phyloP scores from a whole-genome alignment of 2,113 vertebrate genomes.

The Paramormyrops kingsleyae region DNA sequence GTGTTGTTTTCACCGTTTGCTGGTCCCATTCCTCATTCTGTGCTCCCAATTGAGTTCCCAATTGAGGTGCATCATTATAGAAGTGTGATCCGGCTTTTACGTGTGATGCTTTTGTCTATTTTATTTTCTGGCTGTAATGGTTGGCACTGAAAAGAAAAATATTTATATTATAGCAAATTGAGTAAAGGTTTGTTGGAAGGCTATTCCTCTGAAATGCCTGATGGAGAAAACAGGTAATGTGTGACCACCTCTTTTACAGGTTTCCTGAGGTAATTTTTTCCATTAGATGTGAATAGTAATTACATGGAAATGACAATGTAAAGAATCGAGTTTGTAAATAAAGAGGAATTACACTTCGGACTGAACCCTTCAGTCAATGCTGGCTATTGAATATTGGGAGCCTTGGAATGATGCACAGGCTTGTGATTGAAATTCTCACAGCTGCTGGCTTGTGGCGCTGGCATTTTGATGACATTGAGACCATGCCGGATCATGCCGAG shows the following conservation, averaged over 20 bases:
- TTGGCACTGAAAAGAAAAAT: neutral
- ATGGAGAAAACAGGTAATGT: neutral
- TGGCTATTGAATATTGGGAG: neutral
- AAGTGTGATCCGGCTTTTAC: neutral
- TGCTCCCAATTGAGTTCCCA: neutral
- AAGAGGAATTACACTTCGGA: neutral
- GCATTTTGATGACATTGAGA: neutral
- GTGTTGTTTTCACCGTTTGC: neutral
- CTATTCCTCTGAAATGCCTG: neutral
- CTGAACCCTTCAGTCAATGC: neutral
- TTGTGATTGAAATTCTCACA: neutral
- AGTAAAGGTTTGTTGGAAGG: neutral
- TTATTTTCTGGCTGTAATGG: neutral
- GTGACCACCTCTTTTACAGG: neutral
- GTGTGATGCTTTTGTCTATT: neutral
- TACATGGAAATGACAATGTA: neutral
- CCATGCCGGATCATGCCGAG: neutral
- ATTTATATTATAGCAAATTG: neutral
- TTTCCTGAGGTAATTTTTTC: constrained; percentile 2
- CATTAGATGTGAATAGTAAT: constrained; percentile 10
- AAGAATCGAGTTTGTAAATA: neutral
- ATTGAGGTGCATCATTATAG: neutral
- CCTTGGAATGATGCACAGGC: neutral
- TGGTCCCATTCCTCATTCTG: neutral
- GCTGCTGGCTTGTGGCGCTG: neutral